Percentiles rank a stretch among this genome's conserved stretches.
Conservation (phyloP, 2,888 invertebrate genomes). For the Pseudanteris insignis region DNA sequence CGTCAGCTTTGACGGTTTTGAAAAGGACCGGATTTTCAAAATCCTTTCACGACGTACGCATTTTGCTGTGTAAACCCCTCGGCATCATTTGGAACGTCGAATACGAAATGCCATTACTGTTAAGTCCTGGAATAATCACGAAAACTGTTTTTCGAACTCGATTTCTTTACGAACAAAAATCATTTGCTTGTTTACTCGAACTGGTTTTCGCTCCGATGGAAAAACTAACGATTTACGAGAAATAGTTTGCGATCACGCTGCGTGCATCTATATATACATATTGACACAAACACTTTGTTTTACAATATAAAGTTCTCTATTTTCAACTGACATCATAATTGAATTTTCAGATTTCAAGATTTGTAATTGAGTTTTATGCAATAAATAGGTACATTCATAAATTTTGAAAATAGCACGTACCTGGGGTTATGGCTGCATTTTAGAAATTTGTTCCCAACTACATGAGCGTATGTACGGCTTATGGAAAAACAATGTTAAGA, state of each 20-base stretch:
- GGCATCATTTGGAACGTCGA: conserved; percentile 44
- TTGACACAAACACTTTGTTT: no score
- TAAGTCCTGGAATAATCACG: conserved; percentile 29
- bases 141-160: conserved; percentile 20
- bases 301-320: no score
- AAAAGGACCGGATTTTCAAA: conserved; percentile 43
- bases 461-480: no score
- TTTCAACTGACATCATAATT: no score
- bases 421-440: no score
- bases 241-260: not conserved
- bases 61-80: conserved; percentile 48
- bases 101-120: conserved; percentile 38
- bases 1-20: conserved; percentile 43
- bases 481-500: no score
- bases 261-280: not conserved
- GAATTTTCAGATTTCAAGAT: no score
- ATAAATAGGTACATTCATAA: no score
- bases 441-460: no score
- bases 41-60: conserved; percentile 44
- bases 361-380: no score
- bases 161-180: conserved; percentile 27
- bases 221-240: not conserved
- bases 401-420: no score
- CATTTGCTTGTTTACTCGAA: conserved; percentile 16
- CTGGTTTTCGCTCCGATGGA: not conserved